A percentile compares a stretch with the other conserved stretches of the same genome.
These are phyloP conservation scores for Mareca penelope DNA, from an alignment of 2,797 vertebrate species.

Conservation along the genomic window DNA sequence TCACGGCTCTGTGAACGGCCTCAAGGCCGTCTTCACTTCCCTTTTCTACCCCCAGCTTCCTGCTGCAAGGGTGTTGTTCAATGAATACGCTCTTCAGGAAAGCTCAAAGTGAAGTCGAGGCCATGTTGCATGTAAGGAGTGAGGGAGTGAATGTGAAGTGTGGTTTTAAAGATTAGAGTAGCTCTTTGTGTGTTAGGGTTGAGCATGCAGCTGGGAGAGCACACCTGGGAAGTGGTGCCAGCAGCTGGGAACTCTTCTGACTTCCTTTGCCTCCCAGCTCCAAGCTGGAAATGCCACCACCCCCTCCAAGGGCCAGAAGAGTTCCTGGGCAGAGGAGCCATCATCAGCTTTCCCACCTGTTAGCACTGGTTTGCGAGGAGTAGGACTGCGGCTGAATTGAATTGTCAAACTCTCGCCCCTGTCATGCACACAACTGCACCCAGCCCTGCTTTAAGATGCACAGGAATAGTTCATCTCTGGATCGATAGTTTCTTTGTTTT, in stretches of 20 bases:
- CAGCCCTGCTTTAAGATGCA: background rate
- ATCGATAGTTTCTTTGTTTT: background rate
- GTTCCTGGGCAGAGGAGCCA: background rate
- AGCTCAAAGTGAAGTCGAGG: background rate
- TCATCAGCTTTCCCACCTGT: background rate
- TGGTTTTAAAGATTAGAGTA: background rate
- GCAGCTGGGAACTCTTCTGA: background rate
- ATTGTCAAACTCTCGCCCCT: background rate
- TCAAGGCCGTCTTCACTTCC: slow-evolving; percentile 1
- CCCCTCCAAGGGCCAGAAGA: background rate
- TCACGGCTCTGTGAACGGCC: background rate
- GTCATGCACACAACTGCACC: background rate
- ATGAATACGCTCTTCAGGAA: background rate
- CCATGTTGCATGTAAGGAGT: background rate
- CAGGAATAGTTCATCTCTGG: background rate
- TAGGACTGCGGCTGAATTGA: background rate
- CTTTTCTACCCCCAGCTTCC: background rate
- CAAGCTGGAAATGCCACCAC: background rate
- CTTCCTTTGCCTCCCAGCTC: background rate
- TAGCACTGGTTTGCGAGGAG: background rate
- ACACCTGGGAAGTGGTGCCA: background rate
- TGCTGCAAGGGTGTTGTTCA: background rate
- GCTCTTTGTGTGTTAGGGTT: background rate
- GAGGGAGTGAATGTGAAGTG: background rate
- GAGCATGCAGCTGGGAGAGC: background rate